Base-by-base conservation (phyloP, 2,888 invertebrate species). In the Hylaea fasciaria region DNA sequence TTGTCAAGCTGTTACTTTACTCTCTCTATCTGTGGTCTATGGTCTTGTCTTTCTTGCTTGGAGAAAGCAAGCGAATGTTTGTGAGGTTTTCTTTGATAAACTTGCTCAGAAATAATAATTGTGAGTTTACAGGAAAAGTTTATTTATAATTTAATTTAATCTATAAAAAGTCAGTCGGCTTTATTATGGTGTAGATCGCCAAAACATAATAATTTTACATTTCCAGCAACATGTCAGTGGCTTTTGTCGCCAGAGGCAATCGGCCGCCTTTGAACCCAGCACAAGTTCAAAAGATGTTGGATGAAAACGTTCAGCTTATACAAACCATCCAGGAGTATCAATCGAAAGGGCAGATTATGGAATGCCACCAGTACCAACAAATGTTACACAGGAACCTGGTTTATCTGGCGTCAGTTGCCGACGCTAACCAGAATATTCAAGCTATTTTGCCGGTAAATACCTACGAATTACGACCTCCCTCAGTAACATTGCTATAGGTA, bases 281-380 rank as follows among this genome's bases (percentile, higher is more conserved):
- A 49, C 97, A 97, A 88, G 96, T 98, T 76, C 97, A 98, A 86
- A 97, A 98, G 94, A 96, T 99, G 95, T 93, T 99, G 63, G 99
- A 99, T 92, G 99, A 99, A 90, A 99, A 99, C 87, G 97, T 97
- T 74, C 98, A 98, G 83, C 93, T 99, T 45, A 99, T 99, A 77
- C 98, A 98, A 93, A 97, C 98, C 9, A 98, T 99, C 80, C 97
- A 98, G 86, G 99, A 99, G 74, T 98, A 96, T 89, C 99, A 99
- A 91, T 96, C 95, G 69, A 98, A 98, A 93, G 99, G 98, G 62
- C 98, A 98, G 86, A 93, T 96, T 16, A 95, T 97, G 87, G 98
- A 99, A 93, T 97, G 97, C 81, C 94, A 97, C 84, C 97, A 97
- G 92, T 98, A 97, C 85, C 98, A 99, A 83, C 97, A 98, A 87